Conservation (phyloP, 2,888 invertebrate species). For the Oscheius sp. region DNA sequence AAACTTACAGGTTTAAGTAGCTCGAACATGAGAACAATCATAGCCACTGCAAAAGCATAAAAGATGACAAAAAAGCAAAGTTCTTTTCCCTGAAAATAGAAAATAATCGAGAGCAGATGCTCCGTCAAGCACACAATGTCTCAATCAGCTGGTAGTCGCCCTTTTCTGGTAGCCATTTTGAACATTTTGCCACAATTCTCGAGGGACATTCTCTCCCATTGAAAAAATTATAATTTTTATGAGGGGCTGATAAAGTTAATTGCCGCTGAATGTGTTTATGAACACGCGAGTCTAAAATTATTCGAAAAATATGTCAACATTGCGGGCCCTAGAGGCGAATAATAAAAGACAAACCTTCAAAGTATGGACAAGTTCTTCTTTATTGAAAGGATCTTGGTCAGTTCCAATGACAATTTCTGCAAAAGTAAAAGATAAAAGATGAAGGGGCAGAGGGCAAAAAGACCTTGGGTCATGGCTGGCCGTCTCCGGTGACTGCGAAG, state of each 20-base stretch:
- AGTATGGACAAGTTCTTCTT: constrained; percentile 56
- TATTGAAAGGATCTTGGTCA: constrained; percentile 60
- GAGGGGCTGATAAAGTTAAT: no score
- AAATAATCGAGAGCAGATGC: background rate
- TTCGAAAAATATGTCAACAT: no score
- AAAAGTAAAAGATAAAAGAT: no score
- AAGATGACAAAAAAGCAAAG: constrained; percentile 61
- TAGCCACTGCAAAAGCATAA: constrained; percentile 60
- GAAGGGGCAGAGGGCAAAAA: background rate
- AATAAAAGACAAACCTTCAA: constrained; percentile 39
- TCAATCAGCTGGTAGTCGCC: constrained; percentile 1
- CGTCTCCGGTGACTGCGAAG: background rate
- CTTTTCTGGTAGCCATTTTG: background rate
- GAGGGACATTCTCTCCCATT: no score
- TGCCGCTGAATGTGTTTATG: no score
- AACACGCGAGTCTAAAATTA: no score
- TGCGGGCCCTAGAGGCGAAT: no score
- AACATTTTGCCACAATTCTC: no score
- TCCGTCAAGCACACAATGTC: background rate
- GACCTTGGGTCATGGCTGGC: constrained; percentile 15
- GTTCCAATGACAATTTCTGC: constrained; percentile 49
- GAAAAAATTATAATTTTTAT: no score
- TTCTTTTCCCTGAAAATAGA: constrained; percentile 54
- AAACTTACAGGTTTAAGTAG: constrained; percentile 52
- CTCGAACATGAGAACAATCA: constrained; percentile 61